phyloP scores from a whole-genome alignment of 1,140 invertebrate species.

The Calliopsis andreniformis region DNA sequence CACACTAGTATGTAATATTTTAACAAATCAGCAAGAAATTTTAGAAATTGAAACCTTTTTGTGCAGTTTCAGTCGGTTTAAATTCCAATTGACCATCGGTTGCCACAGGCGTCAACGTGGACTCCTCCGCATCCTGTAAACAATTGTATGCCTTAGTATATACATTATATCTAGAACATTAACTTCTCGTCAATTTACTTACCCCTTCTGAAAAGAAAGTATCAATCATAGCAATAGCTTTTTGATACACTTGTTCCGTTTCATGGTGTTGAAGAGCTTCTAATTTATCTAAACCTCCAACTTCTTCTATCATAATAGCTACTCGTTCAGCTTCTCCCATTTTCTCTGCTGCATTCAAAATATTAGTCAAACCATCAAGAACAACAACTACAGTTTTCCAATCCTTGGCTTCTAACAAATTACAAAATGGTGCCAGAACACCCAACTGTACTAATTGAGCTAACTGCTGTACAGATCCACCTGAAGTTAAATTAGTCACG shows the following conservation, averaged over 20 bases:
- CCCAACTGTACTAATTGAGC: slow-evolving; percentile 83
- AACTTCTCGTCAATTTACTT: slow-evolving; percentile 39
- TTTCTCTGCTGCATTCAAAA: slow-evolving; percentile 83
- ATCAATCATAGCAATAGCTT: slow-evolving; percentile 91
- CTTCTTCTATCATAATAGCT: slow-evolving; percentile 84
- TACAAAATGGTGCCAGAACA: slow-evolving; percentile 80
- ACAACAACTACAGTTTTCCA: slow-evolving; percentile 83
- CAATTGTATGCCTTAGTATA: too few species aligned
- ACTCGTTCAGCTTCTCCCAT: slow-evolving; percentile 81
- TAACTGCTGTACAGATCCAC: slow-evolving; percentile 87
- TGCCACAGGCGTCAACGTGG: slow-evolving; percentile 48
- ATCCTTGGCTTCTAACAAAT: slow-evolving; percentile 84
- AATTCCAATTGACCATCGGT: slow-evolving; percentile 70
- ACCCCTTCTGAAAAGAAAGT: slow-evolving; percentile 87
- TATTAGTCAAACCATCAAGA: slow-evolving; percentile 85
- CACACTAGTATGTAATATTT: slow-evolving; percentile 17
- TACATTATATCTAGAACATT: not conserved
- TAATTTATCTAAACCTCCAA: slow-evolving; percentile 88
- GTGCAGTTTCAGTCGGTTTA: slow-evolving; percentile 56
- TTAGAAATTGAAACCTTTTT: slow-evolving; percentile 53
- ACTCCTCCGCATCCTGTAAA: slow-evolving; percentile 63
- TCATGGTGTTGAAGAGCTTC: slow-evolving; percentile 88
- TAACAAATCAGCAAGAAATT: not conserved
- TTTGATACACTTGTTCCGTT: slow-evolving; percentile 92
- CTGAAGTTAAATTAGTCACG: slow-evolving; percentile 90